These are phyloP conservation scores for Sebastes hubbsi DNA, from an alignment of 2,797 vertebrate genomes.

Conservation along the genomic window DNA sequence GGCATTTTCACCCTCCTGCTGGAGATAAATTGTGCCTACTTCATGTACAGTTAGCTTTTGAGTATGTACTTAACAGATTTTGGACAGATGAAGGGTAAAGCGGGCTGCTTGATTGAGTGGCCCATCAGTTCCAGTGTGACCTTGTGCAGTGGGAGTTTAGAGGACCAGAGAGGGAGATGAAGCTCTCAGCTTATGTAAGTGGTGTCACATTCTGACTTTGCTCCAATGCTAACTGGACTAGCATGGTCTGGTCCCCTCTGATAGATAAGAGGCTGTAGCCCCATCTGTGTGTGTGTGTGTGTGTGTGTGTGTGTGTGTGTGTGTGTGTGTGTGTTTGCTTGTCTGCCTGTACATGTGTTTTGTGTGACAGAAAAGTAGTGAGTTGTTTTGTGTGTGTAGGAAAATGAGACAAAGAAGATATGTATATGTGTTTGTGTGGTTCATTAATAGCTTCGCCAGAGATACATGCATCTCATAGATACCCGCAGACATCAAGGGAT, in stretches of 20 bases:
- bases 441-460: constrained; percentile 41
- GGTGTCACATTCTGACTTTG: constrained; percentile 59
- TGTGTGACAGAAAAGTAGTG: not conserved
- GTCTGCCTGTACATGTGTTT: not conserved
- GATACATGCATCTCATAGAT: constrained; percentile 23
- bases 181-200: constrained; percentile 63
- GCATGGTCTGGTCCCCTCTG: constrained; percentile 26
- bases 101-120: constrained; percentile 58
- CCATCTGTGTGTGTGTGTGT: not conserved
- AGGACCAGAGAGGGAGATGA: constrained; percentile 23
- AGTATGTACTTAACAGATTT: constrained; percentile 66
- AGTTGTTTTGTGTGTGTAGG: not conserved
- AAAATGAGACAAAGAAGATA: not conserved
- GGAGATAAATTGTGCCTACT: not conserved
- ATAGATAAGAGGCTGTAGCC: not conserved
- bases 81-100: constrained; percentile 57
- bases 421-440: constrained; percentile 12
- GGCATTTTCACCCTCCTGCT: constrained; percentile 23
- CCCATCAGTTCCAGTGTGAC: constrained; percentile 61
- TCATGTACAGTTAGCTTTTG: constrained; percentile 54
- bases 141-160: constrained; percentile 61
- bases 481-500: constrained; percentile 33
- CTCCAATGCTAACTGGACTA: constrained; percentile 45
- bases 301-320: too few species aligned
- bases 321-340: not conserved